These are phyloP conservation scores for Sebastes glaucus DNA, from an alignment of 2,797 vertebrate species.

Conservation along the genomic window DNA sequence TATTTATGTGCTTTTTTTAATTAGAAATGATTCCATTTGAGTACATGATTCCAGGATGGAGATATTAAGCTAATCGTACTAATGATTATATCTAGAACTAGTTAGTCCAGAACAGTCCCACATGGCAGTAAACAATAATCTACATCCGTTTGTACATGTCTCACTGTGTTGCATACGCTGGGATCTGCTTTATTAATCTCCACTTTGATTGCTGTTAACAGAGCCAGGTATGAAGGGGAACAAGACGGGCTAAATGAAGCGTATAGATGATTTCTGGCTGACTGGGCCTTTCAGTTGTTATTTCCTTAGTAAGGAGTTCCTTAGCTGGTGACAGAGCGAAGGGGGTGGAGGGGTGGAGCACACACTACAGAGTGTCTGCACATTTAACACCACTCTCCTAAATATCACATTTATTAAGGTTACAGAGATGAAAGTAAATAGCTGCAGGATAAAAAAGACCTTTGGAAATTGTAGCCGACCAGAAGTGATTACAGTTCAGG, in stretches of 20 bases:
- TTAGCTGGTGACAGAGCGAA: background rate
- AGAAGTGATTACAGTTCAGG: slow-evolving; percentile 7
- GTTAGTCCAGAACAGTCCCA: slow-evolving; percentile 42
- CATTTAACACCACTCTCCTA: background rate
- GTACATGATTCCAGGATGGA: background rate
- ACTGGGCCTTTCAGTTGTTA: slow-evolving; percentile 45
- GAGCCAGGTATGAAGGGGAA: slow-evolving; percentile 50
- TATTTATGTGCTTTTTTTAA: background rate
- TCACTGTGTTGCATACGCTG: background rate
- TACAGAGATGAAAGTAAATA: slow-evolving; percentile 1
- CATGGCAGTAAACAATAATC: slow-evolving; percentile 15
- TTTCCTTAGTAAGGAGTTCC: slow-evolving; percentile 6
- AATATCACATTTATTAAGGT: slow-evolving; percentile 8
- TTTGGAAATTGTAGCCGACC: slow-evolving; percentile 34
- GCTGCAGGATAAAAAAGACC: slow-evolving; percentile 31
- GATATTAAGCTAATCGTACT: background rate
- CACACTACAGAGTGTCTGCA: background rate
- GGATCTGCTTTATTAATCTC: slow-evolving; percentile 11
- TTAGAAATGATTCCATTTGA: background rate
- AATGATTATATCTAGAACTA: slow-evolving; percentile 19
- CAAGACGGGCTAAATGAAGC: slow-evolving; percentile 39
- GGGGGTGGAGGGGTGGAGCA: rapidly evolving
- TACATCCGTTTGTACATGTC: slow-evolving; percentile 1
- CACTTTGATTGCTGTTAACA: background rate
- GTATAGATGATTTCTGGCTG: slow-evolving; percentile 49